phyloP scores from a whole-genome alignment of 2,113 vertebrate species.

The Rhynchomys soricoides region DNA sequence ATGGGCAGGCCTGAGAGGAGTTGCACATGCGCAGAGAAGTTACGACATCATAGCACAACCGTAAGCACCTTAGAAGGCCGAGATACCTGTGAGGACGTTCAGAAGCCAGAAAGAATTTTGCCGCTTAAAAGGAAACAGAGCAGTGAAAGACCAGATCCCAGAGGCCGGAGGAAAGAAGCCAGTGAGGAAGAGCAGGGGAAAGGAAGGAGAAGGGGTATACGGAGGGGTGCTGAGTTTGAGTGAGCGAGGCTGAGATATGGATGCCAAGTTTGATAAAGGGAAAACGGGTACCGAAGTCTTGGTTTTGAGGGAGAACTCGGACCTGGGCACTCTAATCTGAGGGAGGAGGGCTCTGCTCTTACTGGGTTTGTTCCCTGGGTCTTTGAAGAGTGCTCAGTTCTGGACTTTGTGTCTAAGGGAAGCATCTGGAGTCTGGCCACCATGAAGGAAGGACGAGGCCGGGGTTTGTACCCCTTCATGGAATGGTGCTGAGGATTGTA shows the following conservation, averaged over 20 bases:
- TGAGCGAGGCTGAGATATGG: not conserved
- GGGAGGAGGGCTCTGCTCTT: not conserved
- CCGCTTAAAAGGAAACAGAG: not conserved
- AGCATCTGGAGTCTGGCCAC: not conserved
- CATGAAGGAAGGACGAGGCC: not conserved
- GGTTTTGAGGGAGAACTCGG: not conserved
- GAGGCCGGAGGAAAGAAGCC: not conserved
- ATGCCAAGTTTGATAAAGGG: not conserved
- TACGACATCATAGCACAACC: accelerated
- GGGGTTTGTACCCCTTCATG: not conserved
- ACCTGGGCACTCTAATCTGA: too few species aligned
- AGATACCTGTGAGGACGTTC: not conserved
- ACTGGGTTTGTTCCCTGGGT: not conserved
- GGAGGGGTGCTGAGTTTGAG: not conserved
- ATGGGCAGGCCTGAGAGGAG: not conserved
- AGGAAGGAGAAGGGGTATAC: not conserved
- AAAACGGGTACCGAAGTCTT: too few species aligned
- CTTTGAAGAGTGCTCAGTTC: not conserved
- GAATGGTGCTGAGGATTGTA: not conserved
- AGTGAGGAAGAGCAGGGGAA: not conserved
- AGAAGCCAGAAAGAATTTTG: not conserved
- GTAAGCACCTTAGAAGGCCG: not conserved
- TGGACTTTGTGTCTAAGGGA: not conserved
- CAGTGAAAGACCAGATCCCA: too few species aligned
- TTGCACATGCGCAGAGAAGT: too few species aligned